Evolutionary conservation across 2,797 vertebrate genomes (phyloP).

Genomic region (Phalloptychus januarius): DNA sequence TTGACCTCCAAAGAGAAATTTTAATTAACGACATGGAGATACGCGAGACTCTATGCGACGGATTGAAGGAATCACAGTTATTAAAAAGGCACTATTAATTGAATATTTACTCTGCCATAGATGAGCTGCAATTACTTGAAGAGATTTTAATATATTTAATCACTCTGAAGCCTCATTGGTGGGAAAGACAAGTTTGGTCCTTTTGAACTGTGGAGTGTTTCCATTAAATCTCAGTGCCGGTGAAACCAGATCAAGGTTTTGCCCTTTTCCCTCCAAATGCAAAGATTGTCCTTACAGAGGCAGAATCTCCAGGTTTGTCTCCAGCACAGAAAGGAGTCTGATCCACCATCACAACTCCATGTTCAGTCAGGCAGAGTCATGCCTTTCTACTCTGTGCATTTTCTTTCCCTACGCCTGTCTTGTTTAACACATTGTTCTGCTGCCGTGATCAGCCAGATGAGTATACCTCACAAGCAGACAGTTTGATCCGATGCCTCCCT

Average conservation of each 20-base stretch:
- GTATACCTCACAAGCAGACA: conserved; percentile 39
- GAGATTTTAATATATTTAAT: conserved; percentile 78
- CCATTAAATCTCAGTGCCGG: conserved; percentile 29
- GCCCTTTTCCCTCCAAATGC: neutral
- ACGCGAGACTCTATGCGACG: conserved; percentile 55
- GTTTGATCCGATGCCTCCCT: neutral
- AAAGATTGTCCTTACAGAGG: neutral
- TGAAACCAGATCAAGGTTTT: conserved; percentile 34
- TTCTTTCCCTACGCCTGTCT: neutral
- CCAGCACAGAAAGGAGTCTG: neutral
- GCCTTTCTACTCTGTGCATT: neutral
- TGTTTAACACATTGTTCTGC: conserved; percentile 17
- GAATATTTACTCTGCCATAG: conserved; percentile 80
- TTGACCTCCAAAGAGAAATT: conserved; percentile 80
- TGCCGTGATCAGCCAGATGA: conserved; percentile 50
- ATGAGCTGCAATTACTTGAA: conserved; percentile 77
- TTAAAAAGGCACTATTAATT: conserved; percentile 80
- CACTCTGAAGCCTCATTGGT: conserved; percentile 45
- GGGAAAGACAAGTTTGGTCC: conserved; percentile 20
- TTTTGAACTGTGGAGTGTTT: conserved; percentile 6
- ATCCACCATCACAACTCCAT: neutral
- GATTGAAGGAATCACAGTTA: conserved; percentile 74
- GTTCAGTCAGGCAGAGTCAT: neutral
- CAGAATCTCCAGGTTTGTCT: neutral
- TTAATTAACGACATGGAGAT: conserved; percentile 74